Base-by-base conservation (phyloP, 2,888 invertebrate species). In the Cancer borealis region DNA sequence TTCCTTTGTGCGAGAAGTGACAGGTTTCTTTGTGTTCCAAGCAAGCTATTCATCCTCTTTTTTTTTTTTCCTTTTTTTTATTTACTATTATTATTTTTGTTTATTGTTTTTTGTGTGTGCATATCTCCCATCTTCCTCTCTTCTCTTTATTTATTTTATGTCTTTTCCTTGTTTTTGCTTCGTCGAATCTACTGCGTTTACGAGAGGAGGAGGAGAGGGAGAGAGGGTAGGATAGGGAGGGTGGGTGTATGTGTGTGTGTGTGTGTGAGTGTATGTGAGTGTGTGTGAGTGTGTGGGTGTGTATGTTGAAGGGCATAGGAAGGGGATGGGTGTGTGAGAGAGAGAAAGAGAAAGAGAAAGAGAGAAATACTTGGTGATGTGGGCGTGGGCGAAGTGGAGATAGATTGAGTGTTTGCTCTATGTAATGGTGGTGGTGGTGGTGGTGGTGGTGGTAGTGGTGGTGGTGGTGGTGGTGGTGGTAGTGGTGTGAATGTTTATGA, bases 331-430 rank as follows among this genome's bases (percentile, higher is more conserved):
- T 66, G 66, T 66, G 66, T 66, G 66, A n/a, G 66, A n/a, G 66
- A n/a, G 66, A 66, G 66, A 66, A n/a, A n/a, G 39, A 39, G 66
- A n/a, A n/a, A n/a, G 66, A n/a, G 66, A 66, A n/a, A 66, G 66
- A n/a, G 66, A n/a, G 66, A n/a, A n/a, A 66, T 21, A 66, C 66
- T 21, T 66, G 66, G n/a, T n/a, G 21, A 66, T 66, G 66, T 66
- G 66, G 66, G 66, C 66, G 66, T 66, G 66, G 66, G 6, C 66
- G 66, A 66, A 66, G 66, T 66, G 66, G 66, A 79, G 79, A 79
- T 79, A 79, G 26, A 79, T 79, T 79, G 30, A 14, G 26, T 79
- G 79, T 79, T 26, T 30, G 79, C 10, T 30, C 30, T 30, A 79
- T 73, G 73, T 6, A n/a, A 73, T 79, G 79, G 79, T 79, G 73